phyloP scores from a whole-genome alignment of 2,888 invertebrate species.

The Agapostemon virescens region DNA sequence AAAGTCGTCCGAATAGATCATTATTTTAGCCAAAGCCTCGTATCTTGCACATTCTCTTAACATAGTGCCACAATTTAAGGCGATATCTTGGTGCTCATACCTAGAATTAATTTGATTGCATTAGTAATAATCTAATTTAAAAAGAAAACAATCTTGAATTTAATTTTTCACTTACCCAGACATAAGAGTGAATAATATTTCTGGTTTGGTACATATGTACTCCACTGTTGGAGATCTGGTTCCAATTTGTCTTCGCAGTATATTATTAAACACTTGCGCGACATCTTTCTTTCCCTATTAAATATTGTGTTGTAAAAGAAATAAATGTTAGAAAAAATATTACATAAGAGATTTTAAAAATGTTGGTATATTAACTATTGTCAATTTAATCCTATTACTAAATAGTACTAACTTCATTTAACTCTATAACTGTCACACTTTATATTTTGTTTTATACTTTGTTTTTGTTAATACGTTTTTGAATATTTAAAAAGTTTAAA shows the following conservation, averaged over 20 bases:
- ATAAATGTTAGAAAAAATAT: constrained; percentile 21
- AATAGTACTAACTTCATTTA: constrained; percentile 1
- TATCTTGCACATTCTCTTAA: constrained; percentile 98
- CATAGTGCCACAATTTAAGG: constrained; percentile 99
- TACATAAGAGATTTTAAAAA: neutral
- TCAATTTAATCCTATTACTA: constrained; percentile 2
- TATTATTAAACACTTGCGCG: constrained; percentile 99
- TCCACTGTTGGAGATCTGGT: constrained; percentile 98
- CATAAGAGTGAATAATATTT: constrained; percentile 97
- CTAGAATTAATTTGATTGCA: constrained; percentile 81
- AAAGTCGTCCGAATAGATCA: constrained; percentile 98
- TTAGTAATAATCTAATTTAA: constrained; percentile 1
- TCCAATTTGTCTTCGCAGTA: constrained; percentile 98
- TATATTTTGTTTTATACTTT: neutral
- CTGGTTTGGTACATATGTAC: constrained; percentile 98
- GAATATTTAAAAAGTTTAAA: neutral
- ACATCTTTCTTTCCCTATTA: constrained; percentile 99
- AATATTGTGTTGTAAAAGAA: constrained; percentile 23
- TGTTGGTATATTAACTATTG: neutral
- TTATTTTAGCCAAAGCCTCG: constrained; percentile 98
- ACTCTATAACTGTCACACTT: neutral
- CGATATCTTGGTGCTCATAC: constrained; percentile 99
- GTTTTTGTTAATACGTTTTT: neutral
- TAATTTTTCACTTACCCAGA: constrained; percentile 86
- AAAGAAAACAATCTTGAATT: neutral